Evolutionary conservation across 2,113 vertebrate species (phyloP), one percentile per base, ranked within the genome.

Genomic region (Nycticorax nycticorax): DNA sequence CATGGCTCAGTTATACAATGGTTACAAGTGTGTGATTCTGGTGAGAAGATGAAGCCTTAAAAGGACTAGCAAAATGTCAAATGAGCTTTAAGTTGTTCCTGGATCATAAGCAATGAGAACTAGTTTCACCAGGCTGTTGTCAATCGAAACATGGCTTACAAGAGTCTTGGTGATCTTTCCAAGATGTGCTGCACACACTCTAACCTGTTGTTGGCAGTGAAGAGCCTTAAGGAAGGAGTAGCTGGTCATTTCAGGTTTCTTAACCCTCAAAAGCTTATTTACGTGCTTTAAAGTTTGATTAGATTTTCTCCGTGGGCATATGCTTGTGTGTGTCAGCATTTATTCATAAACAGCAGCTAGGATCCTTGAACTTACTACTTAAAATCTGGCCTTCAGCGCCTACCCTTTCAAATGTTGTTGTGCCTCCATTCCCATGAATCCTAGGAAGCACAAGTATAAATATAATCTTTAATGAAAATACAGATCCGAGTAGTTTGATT

Each of bases 401-500:
- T 67, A 9, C 15, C 41, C 56, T 72, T 88, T 84, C 50, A 60
- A 18, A 59, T 35, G 14, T 47, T 68, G 17, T 56, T 81, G 28
- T 80, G 64, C 71, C 32, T 83, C 47, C 52, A 21, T 67, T 94
- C 52, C 56, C 43, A 52, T 48, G 82, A 90, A 84, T 83, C 82
- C 52, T 78, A 81, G 88, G 91, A 93, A 94, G 39, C 60, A 48
- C 47, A 72, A 82, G 17, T 60, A 52, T 93, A 89, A 94, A 91
- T 89, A 84, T 1, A 1, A 35, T 39, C 27, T 66, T 91, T 75
- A 81, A 81, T 68, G 73, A 83, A 94, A 92, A 63, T 66, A 60
- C 69, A 26, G 33, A 56, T 91, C 47, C 23, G 52, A 48, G 80
- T 30, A 84, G 21, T 85, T 95, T 60, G 85, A 63, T 92, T 95